phyloP scores from a whole-genome alignment of 2,113 vertebrate species.

The Leptosomus discolor region DNA sequence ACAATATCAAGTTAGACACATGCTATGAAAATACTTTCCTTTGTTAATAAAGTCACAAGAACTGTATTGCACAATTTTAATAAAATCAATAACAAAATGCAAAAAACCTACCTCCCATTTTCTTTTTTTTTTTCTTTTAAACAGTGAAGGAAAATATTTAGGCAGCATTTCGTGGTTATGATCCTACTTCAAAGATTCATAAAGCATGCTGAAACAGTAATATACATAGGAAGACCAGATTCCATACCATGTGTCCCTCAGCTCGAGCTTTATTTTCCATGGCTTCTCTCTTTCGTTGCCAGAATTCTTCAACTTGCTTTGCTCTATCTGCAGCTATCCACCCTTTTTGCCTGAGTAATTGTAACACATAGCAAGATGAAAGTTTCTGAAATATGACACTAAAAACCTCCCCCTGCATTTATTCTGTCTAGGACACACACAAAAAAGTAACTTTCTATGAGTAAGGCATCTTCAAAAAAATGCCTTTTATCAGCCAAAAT shows the following conservation, averaged over 20 bases:
- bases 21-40: not conserved
- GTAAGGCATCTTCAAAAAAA: not conserved
- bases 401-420: rapidly evolving
- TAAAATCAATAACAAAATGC: not conserved
- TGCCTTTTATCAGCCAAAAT: not conserved
- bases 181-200: not conserved
- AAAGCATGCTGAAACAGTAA: not conserved
- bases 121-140: not conserved
- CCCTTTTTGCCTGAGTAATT: constrained; percentile 79
- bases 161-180: not conserved
- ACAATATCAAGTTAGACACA: not conserved
- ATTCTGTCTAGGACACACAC: not conserved
- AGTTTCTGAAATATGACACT: not conserved
- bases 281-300: constrained; percentile 91
- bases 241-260: constrained; percentile 93
- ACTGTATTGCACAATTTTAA: not conserved
- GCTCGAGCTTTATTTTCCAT: constrained; percentile 96
- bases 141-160: not conserved
- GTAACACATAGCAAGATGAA: constrained; percentile 49
- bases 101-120: not conserved
- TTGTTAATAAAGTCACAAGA: not conserved
- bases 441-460: not conserved
- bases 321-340: constrained; percentile 78
- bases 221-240: not conserved
- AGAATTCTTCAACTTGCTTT: constrained; percentile 93